Evolutionary conservation across 2,888 invertebrate species (phyloP), one percentile per base, ranked within the genome.

Genomic region (Lasioglossum vierecki): DNA sequence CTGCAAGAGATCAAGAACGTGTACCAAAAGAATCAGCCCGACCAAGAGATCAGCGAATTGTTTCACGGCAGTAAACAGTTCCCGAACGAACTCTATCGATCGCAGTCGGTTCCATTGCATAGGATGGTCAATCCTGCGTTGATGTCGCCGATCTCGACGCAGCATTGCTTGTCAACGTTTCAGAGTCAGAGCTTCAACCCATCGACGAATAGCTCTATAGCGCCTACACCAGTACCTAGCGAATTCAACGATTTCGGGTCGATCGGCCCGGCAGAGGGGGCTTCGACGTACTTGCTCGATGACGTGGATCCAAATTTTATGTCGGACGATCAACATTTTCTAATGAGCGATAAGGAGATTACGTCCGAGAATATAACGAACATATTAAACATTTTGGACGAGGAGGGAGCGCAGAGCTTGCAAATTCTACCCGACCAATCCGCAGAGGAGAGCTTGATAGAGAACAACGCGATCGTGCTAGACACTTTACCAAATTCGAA

Each of bases 51-150:
- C 15, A 96, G 96, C 90, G 96, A 96, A 89, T 96, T 97, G 90
- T 96, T 97, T 91, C 96, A 96, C 85, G 96, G 96, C 73, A 96
- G 96, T 88, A 95, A 95, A 82, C 92, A 95, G 30, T 95, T 96
- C 82, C 91, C 88, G 35, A 92, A 88, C 66, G 94, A 94, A 70
- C 92, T 94, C 95, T 87, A 96, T 95, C 90, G 98, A 78, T 98
- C 98, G 11, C 98, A 98, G 91, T 98, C 98, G 22, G 98, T 98
- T 75, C 98, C 98, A 0, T 94, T 97, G 35, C 96, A 97, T 91
- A 96, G 96, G 86, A 96, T 96, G 93, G 92, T 94, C 30, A 94
- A 93, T 88, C 93, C 93, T 6, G 91, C 93, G n/a, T 91, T 95
- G 6, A 93, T 95, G 88, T 95, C 95, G 22, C 94, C 95, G 0